Evolutionary conservation across 2,113 vertebrate genomes (phyloP), one percentile per base, ranked within the genome.

Genomic region (Chionodraco myersi): DNA sequence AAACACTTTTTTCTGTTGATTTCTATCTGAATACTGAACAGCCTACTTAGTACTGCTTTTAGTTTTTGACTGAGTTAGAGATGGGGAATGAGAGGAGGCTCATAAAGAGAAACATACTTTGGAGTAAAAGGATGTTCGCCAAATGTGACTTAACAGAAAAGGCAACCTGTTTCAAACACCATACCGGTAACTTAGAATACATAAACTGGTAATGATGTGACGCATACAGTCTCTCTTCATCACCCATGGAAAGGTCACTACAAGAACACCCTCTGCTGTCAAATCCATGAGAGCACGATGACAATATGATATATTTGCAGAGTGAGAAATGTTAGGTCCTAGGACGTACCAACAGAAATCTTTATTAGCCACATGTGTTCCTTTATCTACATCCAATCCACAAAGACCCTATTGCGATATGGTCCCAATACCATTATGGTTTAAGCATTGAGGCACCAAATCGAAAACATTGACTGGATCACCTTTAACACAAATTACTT

Each of bases 131-230:
- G 62, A 54, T 51, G 82, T 18, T 63, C 4, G n/a, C 23, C 10
- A 52, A 79, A 15, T 66, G 59, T 58, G 18, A 74, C 36, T 65
- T 7, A 73, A 79, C 60, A 73, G 59, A 83, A 90, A 41, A 72
- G 59, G 70, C 59, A 80, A 61, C 77, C 60, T 26, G 72, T 80
- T 72, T 69, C 36, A 51, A 89, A 90, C 84, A 87, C 84, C 63
- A 3, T 65, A 70, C 60, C 23, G 58, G 88, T 84, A 86, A 85
- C 69, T 53, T 63, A 82, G 23, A 88, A 88, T 76, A 84, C 75
- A 65, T 45, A 10, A 85, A 87, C 5, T 78, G 74, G 72, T 71
- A 78, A 67, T 64, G 57, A 72, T 41, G 57, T 44, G 68, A 82
- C 41, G 26, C 64, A 49, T 13, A 41, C 18, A 8, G 53, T 51